Percentiles rank a stretch among this genome's conserved stretches.
phyloP scores from a whole-genome alignment of 2,888 invertebrate species.

The Strigamia transsilvanica region DNA sequence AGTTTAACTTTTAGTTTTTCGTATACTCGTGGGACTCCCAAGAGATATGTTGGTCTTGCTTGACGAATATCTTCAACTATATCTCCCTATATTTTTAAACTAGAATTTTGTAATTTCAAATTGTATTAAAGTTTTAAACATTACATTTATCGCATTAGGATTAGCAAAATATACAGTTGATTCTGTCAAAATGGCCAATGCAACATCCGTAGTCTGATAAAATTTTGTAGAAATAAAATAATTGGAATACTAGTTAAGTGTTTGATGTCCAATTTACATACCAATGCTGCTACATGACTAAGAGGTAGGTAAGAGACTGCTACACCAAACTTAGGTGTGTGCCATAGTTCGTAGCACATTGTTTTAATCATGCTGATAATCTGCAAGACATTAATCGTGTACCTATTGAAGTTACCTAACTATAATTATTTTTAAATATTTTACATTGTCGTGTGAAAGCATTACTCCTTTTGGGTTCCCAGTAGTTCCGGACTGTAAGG shows the following conservation, averaged over 20 bases:
- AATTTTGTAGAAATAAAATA: not conserved
- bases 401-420: no score
- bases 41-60: constrained; percentile 76
- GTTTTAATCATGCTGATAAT: not conserved
- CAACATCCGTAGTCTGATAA: no score
- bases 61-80: no score
- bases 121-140: no score
- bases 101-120: no score
- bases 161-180: constrained; percentile 84
- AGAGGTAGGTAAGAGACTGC: not conserved
- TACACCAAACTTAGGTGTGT: no score
- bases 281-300: constrained; percentile 20
- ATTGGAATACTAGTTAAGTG: no score
- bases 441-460: constrained; percentile 83
- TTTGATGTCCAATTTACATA: not conserved
- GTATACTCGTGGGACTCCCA: constrained; percentile 91
- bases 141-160: constrained; percentile 78
- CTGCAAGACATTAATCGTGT: not conserved
- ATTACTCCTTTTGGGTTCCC: constrained; percentile 92
- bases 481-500: constrained; percentile 80
- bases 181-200: constrained; percentile 62
- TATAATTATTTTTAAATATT: not conserved
- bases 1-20: constrained; percentile 93
- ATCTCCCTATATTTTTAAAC: no score
- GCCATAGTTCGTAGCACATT: no score